Conservation (phyloP, 1,140 invertebrate genomes). For the Phymorhynchus buccinoides region DNA sequence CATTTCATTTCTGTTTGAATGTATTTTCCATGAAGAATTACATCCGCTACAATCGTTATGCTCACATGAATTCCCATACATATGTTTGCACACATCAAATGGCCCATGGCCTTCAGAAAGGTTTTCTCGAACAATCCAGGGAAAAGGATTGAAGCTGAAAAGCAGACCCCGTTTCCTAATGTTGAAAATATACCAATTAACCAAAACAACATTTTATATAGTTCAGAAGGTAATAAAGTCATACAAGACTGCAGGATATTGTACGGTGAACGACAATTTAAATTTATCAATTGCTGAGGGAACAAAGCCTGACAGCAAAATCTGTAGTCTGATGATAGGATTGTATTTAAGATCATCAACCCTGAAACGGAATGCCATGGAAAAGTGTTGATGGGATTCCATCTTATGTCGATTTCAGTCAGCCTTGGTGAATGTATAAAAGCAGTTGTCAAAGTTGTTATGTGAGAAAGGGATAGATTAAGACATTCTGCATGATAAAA, state of each 20-base stretch:
- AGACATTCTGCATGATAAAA: conserved; percentile 12
- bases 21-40: conserved; percentile 52
- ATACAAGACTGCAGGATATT: conserved; percentile 51
- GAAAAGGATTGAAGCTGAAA: conserved; percentile 6
- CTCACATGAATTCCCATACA: conserved; percentile 35
- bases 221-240: conserved; percentile 42
- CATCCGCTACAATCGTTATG: conserved; percentile 31
- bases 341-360: neutral
- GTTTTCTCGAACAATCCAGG: neutral
- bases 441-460: neutral
- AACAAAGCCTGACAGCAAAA: conserved; percentile 47
- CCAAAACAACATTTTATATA: conserved; percentile 47
- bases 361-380: too few relatives aligned
- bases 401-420: too few relatives aligned
- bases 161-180: conserved; percentile 47
- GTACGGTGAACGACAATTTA: conserved; percentile 20
- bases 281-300: conserved; percentile 23
- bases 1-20: conserved; percentile 23
- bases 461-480: neutral
- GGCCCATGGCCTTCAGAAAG: conserved; percentile 49
- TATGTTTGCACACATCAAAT: conserved; percentile 39
- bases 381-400: too few relatives aligned
- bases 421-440: too few relatives aligned
- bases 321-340: conserved; percentile 41
- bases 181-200: conserved; percentile 44